Evolutionary conservation across 2,797 vertebrate species (phyloP).

Genomic region (Mus minutoides): DNA sequence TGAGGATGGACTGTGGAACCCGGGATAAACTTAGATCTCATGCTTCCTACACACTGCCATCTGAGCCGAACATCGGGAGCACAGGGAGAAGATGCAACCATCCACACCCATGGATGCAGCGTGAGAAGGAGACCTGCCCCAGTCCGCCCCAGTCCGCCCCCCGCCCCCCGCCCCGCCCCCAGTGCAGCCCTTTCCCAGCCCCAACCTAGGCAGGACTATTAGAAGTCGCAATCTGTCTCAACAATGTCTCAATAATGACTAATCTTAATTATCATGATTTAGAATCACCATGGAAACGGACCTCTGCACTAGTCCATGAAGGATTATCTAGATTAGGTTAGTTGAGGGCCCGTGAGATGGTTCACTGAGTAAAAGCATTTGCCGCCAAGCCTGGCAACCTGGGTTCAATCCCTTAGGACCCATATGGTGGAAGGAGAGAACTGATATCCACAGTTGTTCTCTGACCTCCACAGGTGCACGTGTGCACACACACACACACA

Average conservation of each 20-base stretch:
- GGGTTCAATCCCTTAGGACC: not conserved
- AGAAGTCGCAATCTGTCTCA: not conserved
- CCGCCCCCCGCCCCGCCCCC: too few species aligned
- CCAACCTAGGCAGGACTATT: too few species aligned
- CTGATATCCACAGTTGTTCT: not conserved
- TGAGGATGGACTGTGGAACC: not conserved
- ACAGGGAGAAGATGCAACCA: not conserved
- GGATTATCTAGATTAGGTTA: not conserved
- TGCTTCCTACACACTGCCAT: too few species aligned
- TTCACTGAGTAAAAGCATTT: not conserved
- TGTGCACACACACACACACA: too few species aligned
- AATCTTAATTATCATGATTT: not conserved
- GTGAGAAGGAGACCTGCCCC: not conserved
- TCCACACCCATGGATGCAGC: accelerated
- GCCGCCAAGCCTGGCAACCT: not conserved
- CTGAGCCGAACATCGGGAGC: not conserved
- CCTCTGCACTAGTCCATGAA: not conserved
- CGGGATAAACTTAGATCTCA: not conserved
- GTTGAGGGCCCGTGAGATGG: not conserved
- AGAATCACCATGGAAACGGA: not conserved
- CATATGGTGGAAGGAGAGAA: not conserved
- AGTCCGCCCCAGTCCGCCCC: too few species aligned
- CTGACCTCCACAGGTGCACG: not conserved
- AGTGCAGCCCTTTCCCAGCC: too few species aligned
- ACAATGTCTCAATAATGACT: not conserved